Evolutionary conservation across 2,797 vertebrate species (phyloP), one percentile per base, ranked within the genome.

Genomic region (Tamandua tetradactyla): DNA sequence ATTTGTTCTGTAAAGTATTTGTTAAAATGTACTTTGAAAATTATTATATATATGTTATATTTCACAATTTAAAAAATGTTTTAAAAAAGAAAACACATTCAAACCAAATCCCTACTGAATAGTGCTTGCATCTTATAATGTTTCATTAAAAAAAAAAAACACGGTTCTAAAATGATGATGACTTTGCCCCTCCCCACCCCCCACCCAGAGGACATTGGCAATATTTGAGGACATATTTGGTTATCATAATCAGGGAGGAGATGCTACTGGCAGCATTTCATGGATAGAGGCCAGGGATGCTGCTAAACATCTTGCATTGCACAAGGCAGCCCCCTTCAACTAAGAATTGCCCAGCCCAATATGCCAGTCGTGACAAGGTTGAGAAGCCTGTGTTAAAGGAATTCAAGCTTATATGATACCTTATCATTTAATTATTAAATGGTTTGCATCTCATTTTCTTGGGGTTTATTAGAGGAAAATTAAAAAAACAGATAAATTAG

Each of bases 341-440:
- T 78, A 93, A 81, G 23, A 75, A 66, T 40, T 64, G 59, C 10
- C 32, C 23, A 12, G 27, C 14, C 18, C n/a, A 18, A 59, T 92
- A 86, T 27, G 20, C 68, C 81, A 47, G 9, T 5, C 30, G 40
- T 42, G 15, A 82, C 25, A 32, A 88, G 13, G 55, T 3, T 74
- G 84, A 80, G 32, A 84, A 83, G 78, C 14, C 44, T 59, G 4
- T 32, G 2, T 71, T 75, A 59, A 49, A 95, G 76, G 32, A 75
- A 69, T 22, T 49, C 62, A 79, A 78, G 80, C 4, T 25, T 92
- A 42, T 84, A 23, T 2, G 87, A 10, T 30, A 40, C 7, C 30
- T 42, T 81, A 80, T 87, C 25, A 78, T 57, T 68, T 87, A 59
- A 84, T 85, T 85, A 93, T 82, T 62, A 89, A 86, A 92, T 66